A percentile compares a stretch with the other conserved stretches of the same genome.
Conservation (phyloP, 2,888 invertebrate species). For the Sericinus montela region DNA sequence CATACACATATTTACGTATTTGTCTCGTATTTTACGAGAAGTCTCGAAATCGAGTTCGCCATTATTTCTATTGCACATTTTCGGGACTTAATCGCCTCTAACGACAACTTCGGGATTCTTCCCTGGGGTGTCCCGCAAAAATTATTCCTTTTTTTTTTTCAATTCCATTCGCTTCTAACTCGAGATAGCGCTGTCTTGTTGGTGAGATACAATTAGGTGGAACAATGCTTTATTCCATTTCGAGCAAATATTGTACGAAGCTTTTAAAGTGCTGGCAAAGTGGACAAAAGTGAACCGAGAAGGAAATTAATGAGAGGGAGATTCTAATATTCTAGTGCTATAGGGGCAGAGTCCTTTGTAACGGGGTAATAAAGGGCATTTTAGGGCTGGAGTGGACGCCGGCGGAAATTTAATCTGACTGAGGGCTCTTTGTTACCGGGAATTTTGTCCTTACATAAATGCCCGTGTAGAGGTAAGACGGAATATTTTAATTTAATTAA, state of each 20-base stretch:
- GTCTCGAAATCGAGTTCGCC: too few relatives aligned
- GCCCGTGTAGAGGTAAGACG: conserved; percentile 48
- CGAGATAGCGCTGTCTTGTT: neutral
- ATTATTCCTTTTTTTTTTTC: too few relatives aligned
- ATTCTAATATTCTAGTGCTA: conserved; percentile 66
- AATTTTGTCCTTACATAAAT: conserved; percentile 70
- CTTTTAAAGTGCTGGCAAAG: conserved; percentile 32
- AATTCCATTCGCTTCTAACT: neutral
- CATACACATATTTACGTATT: too few relatives aligned
- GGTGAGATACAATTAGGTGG: conserved; percentile 3
- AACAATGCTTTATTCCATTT: conserved; percentile 17
- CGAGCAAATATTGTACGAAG: conserved; percentile 24
- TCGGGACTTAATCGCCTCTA: too few relatives aligned
- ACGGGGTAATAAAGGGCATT: conserved; percentile 70
- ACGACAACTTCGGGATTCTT: too few relatives aligned
- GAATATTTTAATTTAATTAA: conserved; percentile 73
- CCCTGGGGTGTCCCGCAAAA: too few relatives aligned
- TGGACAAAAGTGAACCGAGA: conserved; percentile 43
- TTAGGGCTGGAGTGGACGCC: conserved; percentile 68
- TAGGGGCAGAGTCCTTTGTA: conserved; percentile 57
- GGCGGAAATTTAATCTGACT: conserved; percentile 74
- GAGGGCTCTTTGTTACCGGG: conserved; percentile 63
- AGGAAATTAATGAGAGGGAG: conserved; percentile 52
- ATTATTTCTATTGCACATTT: too few relatives aligned
- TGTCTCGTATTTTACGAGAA: too few relatives aligned